Conservation (phyloP, 2,888 invertebrate species). For the Hirtodrosophila duncani region DNA sequence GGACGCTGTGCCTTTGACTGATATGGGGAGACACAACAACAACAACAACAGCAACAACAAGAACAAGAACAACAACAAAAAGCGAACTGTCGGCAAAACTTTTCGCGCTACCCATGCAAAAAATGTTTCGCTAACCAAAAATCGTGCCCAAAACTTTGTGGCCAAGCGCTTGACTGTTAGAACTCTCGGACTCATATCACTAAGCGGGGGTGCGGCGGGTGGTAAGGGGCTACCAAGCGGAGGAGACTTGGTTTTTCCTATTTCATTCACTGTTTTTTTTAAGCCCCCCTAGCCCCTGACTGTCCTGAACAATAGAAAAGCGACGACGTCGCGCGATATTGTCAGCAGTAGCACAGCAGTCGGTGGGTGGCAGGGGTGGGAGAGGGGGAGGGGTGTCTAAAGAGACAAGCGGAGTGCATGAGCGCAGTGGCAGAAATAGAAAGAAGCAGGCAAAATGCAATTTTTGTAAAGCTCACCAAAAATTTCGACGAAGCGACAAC, state of each 20-base stretch:
- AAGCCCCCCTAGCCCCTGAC: background rate
- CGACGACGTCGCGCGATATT: slow-evolving; percentile 67
- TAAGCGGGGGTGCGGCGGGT: background rate
- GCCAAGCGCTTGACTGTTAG: slow-evolving; percentile 48
- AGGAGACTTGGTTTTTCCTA: background rate
- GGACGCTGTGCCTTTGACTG: slow-evolving; percentile 1
- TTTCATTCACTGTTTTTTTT: background rate
- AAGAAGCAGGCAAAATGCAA: slow-evolving; percentile 51
- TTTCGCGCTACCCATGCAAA: slow-evolving; percentile 45
- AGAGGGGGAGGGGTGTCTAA: background rate
- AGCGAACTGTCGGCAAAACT: slow-evolving; percentile 28
- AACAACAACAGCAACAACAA: background rate
- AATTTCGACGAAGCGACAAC: slow-evolving; percentile 56
- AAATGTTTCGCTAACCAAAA: slow-evolving; percentile 65
- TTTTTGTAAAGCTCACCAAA: slow-evolving; percentile 62
- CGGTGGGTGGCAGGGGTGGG: slow-evolving; percentile 1
- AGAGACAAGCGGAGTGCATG: background rate
- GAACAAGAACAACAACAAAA: background rate
- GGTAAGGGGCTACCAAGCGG: background rate
- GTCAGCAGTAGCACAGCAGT: slow-evolving; percentile 41
- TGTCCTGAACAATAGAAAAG: slow-evolving; percentile 56
- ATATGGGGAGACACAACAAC: slow-evolving; percentile 13
- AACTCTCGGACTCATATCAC: slow-evolving; percentile 29
- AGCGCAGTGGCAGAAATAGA: background rate
- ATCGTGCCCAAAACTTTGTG: slow-evolving; percentile 70